phyloP scores from a whole-genome alignment of 2,113 vertebrate species.

The Rhinichthys klamathensis region DNA sequence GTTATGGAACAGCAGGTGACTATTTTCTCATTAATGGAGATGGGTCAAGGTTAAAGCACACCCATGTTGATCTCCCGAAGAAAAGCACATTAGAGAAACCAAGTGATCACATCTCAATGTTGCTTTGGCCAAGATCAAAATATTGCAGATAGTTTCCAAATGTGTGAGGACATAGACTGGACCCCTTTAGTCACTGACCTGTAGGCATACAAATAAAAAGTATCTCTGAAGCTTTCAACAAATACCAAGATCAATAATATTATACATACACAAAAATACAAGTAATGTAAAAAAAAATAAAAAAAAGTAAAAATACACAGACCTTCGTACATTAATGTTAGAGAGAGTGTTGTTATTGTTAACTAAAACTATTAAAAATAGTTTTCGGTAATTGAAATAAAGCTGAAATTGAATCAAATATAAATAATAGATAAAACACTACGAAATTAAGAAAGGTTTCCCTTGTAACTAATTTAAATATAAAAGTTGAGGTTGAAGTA shows the following conservation, averaged over 20 bases:
- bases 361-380: not conserved
- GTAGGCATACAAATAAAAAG: not conserved
- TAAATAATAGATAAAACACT: no score
- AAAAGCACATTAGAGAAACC: not conserved
- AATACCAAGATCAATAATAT: not conserved
- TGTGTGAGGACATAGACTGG: not conserved
- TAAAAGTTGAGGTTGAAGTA: no score
- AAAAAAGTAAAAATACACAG: no score
- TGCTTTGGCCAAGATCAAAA: not conserved
- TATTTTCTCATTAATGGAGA: not conserved
- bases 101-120: not conserved
- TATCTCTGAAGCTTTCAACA: not conserved
- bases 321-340: no score
- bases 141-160: not conserved
- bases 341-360: not conserved
- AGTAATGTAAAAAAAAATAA: no score
- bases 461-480: no score
- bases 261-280: not conserved
- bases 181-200: not conserved
- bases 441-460: no score
- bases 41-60: slow-evolving; percentile 12
- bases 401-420: not conserved
- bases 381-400: not conserved
- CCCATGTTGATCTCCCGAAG: not conserved
- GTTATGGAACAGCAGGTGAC: slow-evolving; percentile 11